These are phyloP conservation scores for Tortrix viridana DNA, from an alignment of 2,888 invertebrate genomes.

Conservation along the genomic window DNA sequence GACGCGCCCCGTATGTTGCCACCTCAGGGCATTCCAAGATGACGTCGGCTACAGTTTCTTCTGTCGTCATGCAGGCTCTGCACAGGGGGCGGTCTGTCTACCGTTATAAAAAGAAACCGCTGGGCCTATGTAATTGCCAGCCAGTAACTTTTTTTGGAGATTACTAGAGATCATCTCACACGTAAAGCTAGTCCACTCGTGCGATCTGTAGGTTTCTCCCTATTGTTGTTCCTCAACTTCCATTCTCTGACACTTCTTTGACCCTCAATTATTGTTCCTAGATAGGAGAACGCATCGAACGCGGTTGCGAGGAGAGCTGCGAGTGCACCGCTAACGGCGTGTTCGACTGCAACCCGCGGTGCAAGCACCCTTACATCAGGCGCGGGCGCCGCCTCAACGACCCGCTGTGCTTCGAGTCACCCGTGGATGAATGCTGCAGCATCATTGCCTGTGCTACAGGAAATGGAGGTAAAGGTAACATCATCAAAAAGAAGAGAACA, in stretches of 20 bases:
- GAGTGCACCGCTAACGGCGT: conserved; percentile 87
- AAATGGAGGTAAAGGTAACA: conserved; percentile 67
- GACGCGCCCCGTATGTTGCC: no score
- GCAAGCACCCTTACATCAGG: conserved; percentile 87
- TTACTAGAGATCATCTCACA: no score
- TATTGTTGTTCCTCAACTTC: background rate
- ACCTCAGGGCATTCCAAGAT: no score
- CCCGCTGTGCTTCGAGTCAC: conserved; percentile 89
- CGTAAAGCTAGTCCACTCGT: no score
- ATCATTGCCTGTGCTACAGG: conserved; percentile 88
- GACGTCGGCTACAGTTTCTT: no score
- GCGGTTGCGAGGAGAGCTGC: conserved; percentile 91
- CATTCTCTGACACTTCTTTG: no score
- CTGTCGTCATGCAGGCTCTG: no score
- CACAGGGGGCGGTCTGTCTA: no score
- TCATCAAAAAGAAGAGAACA: no score
- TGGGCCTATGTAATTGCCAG: no score
- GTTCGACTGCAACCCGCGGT: conserved; percentile 90
- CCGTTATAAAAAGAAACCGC: no score
- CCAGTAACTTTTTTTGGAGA: no score
- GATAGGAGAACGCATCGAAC: conserved; percentile 88
- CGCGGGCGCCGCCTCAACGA: conserved; percentile 87
- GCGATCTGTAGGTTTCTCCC: background rate
- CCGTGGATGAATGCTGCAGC: conserved; percentile 88
- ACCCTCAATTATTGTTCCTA: conserved; percentile 49